phyloP scores from a whole-genome alignment of 2,113 vertebrate genomes.

The Brienomyrus brachyistius region DNA sequence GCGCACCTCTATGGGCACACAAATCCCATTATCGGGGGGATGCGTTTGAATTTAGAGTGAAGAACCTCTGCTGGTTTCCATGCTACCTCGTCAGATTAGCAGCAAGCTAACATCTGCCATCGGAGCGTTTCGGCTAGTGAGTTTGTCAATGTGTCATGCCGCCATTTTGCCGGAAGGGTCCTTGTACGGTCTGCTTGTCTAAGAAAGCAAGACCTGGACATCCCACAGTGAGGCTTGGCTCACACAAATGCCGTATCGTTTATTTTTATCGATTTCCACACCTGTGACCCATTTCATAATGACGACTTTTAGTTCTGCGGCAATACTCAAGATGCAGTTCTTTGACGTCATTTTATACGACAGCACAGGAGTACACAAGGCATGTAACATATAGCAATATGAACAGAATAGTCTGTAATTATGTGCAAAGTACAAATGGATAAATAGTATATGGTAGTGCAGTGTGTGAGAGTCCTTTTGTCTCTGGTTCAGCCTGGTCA shows the following conservation, averaged over 20 bases:
- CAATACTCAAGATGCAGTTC: background rate
- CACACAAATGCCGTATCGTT: background rate
- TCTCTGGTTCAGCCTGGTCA: background rate
- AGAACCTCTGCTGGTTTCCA: conserved; percentile 21
- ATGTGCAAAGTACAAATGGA: background rate
- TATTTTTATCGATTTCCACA: background rate
- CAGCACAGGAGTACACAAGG: background rate
- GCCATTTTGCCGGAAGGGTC: background rate
- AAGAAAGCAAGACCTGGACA: background rate
- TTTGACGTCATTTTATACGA: background rate
- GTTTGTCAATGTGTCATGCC: background rate
- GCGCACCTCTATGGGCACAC: background rate
- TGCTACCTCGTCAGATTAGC: conserved; percentile 53
- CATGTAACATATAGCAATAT: background rate
- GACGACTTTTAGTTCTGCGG: background rate
- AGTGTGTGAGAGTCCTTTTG: background rate
- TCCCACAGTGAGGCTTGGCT: background rate
- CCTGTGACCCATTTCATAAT: background rate
- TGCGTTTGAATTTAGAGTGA: background rate
- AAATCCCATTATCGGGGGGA: background rate
- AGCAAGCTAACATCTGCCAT: conserved; percentile 43
- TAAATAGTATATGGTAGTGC: background rate
- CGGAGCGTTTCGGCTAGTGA: background rate
- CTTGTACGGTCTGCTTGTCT: background rate
- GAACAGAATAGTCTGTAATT: background rate